Evolutionary conservation across 2,797 vertebrate genomes (phyloP), one percentile per base, ranked within the genome.

Genomic region (Tolypeutes matacus): DNA sequence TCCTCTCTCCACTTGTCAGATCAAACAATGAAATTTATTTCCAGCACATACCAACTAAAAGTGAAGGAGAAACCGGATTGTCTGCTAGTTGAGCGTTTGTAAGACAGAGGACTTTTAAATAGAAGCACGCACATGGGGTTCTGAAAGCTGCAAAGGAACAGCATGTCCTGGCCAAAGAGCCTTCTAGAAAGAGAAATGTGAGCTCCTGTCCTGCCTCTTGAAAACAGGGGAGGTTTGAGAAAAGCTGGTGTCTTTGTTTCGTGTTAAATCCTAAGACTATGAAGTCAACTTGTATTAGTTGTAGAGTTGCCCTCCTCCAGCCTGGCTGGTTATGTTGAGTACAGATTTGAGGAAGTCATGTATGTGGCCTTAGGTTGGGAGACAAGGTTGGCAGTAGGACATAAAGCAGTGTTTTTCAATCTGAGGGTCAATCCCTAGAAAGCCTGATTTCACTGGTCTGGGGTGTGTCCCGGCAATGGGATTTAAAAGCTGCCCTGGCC

Each of bases 1-100:
- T 89, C 78, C 67, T 62, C n/a, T 86, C 42, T 80, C 84, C 2
- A 20, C 75, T 83, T 88, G 60, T 95, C 89, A 86, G 42, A 94
- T 91, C 89, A 95, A 96, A 95, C 51, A 70, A 11, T 76, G 58
- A 76, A 58, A 88, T 83, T 56, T 93, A 65, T 94, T 92, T 94
- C 83, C 67, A 88, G 67, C 9, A 15, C 31, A 95, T 58, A 72
- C 42, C 34, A 53, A 86, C 65, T 72, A 49, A 85, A 78, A 95
- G 58, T 58, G 76, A 96, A 86, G 49, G 53, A 60, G 46, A 83
- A 96, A 73, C 39, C 96, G 97, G 96, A 96, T 95, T 97, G 96
- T 88, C 36, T 95, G 91, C 62, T 89, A 80, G 81, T 95, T 6
- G 31, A 97, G 80, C 84, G 62, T 90, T 96, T 96, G 89, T 75